Conservation (phyloP, 2,888 invertebrate genomes). For the Phengaris arion region DNA sequence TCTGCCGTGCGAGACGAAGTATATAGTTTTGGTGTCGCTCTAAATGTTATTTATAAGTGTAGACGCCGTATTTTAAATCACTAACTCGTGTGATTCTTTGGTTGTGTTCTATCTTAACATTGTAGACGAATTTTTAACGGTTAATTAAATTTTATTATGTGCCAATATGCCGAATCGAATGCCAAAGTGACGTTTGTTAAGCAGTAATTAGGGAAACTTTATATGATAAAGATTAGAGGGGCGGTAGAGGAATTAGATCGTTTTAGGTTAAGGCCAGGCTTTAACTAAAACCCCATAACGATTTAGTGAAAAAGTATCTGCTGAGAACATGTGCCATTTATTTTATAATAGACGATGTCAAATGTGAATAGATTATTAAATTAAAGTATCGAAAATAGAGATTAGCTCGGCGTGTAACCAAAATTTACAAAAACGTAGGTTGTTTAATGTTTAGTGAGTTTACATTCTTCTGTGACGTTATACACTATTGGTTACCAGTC, state of each 20-base stretch:
- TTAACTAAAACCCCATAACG: conserved; percentile 50
- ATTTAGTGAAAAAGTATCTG: conserved; percentile 43
- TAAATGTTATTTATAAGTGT: conserved; percentile 42
- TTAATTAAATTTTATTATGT: conserved; percentile 48
- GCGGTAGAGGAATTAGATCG: conserved; percentile 49
- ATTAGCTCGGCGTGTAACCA: conserved; percentile 30
- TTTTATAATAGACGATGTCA: conserved; percentile 42
- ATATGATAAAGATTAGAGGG: conserved; percentile 45
- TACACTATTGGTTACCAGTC: neutral
- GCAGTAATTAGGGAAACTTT: conserved; percentile 48
- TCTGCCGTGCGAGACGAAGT: conserved; percentile 48
- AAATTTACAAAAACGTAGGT: conserved; percentile 27
- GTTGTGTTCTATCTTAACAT: conserved; percentile 72
- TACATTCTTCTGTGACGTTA: conserved; percentile 18
- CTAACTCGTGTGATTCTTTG: conserved; percentile 75
- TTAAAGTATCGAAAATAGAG: conserved; percentile 33
- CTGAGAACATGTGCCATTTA: conserved; percentile 51
- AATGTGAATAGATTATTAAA: conserved; percentile 38
- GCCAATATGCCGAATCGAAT: conserved; percentile 44
- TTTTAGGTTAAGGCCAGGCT: conserved; percentile 56
- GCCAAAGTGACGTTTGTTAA: conserved; percentile 39
- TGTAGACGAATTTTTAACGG: conserved; percentile 57
- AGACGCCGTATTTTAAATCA: conserved; percentile 50
- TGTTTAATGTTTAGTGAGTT: conserved; percentile 19
- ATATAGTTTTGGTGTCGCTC: conserved; percentile 44